A percentile compares a stretch with the other conserved stretches of the same genome.
Evolutionary conservation across 2,888 invertebrate genomes (phyloP).

Genomic region (Eretmocerus hayati): DNA sequence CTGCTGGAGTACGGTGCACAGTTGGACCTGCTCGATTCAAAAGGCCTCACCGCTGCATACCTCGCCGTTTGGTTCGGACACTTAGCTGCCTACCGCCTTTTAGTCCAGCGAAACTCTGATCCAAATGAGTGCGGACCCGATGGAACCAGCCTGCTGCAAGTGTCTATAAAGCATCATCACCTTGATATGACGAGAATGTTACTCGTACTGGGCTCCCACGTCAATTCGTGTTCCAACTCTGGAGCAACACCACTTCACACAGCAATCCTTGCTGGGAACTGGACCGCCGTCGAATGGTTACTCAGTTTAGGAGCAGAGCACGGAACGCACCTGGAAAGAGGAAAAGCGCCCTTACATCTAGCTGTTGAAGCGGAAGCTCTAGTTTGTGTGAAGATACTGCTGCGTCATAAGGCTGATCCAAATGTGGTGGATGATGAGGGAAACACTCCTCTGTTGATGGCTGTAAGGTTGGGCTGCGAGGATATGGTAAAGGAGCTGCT

Average conservation of each 20-base stretch:
- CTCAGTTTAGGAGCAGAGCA: conserved; percentile 2
- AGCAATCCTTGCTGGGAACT: conserved; percentile 5
- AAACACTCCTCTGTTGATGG: conserved; percentile 29
- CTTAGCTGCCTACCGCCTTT: background rate
- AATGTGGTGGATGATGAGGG: conserved; percentile 8
- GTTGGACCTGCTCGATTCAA: conserved; percentile 27
- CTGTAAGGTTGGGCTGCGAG: conserved; percentile 3
- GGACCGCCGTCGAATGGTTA: background rate
- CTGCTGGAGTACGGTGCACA: conserved; percentile 38
- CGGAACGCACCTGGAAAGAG: background rate
- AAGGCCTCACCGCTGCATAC: conserved; percentile 23
- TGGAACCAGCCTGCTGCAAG: background rate
- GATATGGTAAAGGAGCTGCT: background rate
- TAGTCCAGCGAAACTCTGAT: background rate
- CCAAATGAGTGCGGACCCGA: background rate
- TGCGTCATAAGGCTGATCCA: conserved; percentile 12
- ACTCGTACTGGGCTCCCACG: background rate
- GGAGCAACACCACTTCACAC: conserved; percentile 21
- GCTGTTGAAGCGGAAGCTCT: conserved; percentile 20
- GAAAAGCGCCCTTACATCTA: conserved; percentile 21
- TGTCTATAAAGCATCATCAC: background rate
- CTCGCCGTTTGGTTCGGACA: background rate
- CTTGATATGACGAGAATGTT: background rate
- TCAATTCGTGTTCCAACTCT: background rate
- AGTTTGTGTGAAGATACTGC: conserved; percentile 16